Evolutionary conservation across 2,888 invertebrate genomes (phyloP).

Genomic region (Malthinus flaveolus): DNA sequence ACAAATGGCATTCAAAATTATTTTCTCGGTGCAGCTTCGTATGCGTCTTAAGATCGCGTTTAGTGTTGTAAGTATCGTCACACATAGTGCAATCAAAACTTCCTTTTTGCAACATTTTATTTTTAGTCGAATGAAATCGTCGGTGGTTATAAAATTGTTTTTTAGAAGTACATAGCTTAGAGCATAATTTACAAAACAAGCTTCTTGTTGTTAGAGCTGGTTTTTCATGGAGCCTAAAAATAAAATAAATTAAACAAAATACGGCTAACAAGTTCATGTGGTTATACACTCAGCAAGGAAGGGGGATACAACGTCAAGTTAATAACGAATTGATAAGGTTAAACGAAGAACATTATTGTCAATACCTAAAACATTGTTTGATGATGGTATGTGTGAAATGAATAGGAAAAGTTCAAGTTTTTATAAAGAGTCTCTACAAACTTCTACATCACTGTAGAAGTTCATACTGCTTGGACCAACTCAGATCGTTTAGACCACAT

Average conservation of each 20-base stretch:
- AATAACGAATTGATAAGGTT: too few species aligned
- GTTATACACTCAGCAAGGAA: not conserved
- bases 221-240: not conserved
- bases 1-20: conserved; percentile 6
- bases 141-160: not conserved
- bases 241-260: not conserved
- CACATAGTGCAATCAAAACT: not conserved
- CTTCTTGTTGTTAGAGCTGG: not conserved
- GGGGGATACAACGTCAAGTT: too few species aligned
- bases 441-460: too few species aligned
- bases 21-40: not conserved
- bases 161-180: conserved; percentile 1
- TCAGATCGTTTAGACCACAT: too few species aligned
- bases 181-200: conserved; percentile 2
- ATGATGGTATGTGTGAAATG: too few species aligned
- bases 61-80: not conserved
- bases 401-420: too few species aligned
- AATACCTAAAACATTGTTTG: too few species aligned
- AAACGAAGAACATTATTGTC: too few species aligned
- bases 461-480: too few species aligned
- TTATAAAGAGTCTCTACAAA: too few species aligned
- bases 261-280: not conserved
- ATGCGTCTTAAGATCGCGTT: not conserved
- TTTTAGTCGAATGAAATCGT: conserved; percentile 3
- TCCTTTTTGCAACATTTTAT: not conserved